Base-by-base conservation (phyloP, 2,888 invertebrate genomes). In the Theretra japonica region DNA sequence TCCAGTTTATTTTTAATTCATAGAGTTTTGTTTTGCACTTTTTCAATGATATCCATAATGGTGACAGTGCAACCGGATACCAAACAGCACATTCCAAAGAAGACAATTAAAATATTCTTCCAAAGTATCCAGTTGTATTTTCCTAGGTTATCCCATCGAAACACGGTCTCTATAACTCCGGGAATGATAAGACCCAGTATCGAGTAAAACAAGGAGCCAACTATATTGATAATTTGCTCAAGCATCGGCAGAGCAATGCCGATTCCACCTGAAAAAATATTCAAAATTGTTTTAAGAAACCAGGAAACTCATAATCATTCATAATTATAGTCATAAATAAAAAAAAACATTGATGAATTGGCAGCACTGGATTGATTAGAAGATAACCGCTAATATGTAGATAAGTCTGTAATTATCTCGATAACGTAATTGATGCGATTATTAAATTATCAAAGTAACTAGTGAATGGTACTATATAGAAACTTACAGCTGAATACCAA, bases 171-270 rank as follows among this genome's bases (percentile, higher is more conserved):
- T 1, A 97, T 92, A 3, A 97, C 88, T 0, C 97, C 96, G n/a
- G 97, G 97, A 59, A 97, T 96, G 73, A 96, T 95, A 56, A 97
- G 95, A 1, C 98, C 98, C 60, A 96, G 93, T 21, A 96, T 95
- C 0, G 97, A 96, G 82, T 96, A 96, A 81, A 96, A 96, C 11
- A 96, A 82, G 2, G 94, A 91, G 1, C 95, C 95, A 0, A 94
- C 94, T 2, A 95, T 81, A 76, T 93, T 93, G 72, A 94, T 94
- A 70, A 95, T 93, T 75, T 94, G 90, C 71, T 94, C 94, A 72
- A 95, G 77, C 85, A 91, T 90, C 0, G 95, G 95, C 2, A 95
- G 95, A 0, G 97, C 96, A 70, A 97, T 96, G 1, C 98, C 98
- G 76, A 98, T 95, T 15, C 95, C 92, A 75, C 92, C 93, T 93